Percentiles rank a stretch among this genome's conserved stretches.
Evolutionary conservation across 2,888 invertebrate genomes (phyloP).

Genomic region (Hemicrepidius hirtus): DNA sequence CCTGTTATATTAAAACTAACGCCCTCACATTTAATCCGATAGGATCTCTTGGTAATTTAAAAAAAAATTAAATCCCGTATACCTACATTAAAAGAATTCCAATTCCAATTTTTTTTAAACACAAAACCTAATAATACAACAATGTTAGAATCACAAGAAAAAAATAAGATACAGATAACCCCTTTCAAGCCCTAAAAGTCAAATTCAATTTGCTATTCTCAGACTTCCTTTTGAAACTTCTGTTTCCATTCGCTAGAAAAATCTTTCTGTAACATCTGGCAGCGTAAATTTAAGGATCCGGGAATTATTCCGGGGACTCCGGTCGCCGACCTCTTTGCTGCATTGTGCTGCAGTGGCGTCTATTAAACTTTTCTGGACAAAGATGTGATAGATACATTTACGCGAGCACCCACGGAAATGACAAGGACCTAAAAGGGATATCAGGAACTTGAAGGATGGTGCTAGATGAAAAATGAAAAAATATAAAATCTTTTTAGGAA

Average conservation of each 20-base stretch:
- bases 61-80: no score
- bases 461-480: no score
- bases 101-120: no score
- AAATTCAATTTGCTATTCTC: conserved; percentile 23
- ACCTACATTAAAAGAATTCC: no score
- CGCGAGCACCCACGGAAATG: background rate
- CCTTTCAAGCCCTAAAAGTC: conserved; percentile 23
- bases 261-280: conserved; percentile 25
- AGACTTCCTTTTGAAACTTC: conserved; percentile 26
- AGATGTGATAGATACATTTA: background rate
- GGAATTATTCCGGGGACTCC: conserved; percentile 23
- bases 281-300: conserved; percentile 13
- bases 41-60: no score
- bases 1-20: no score
- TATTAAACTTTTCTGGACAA: background rate
- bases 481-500: no score
- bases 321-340: conserved; percentile 7
- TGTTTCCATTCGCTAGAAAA: conserved; percentile 15
- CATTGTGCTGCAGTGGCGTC: conserved; percentile 27
- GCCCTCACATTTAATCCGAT: no score
- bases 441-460: background rate
- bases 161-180: conserved; percentile 22
- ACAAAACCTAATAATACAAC: background rate
- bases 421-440: background rate
- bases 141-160: no score